Evolutionary conservation across 2,113 vertebrate genomes (phyloP).

Genomic region (Rutilus rutilus): DNA sequence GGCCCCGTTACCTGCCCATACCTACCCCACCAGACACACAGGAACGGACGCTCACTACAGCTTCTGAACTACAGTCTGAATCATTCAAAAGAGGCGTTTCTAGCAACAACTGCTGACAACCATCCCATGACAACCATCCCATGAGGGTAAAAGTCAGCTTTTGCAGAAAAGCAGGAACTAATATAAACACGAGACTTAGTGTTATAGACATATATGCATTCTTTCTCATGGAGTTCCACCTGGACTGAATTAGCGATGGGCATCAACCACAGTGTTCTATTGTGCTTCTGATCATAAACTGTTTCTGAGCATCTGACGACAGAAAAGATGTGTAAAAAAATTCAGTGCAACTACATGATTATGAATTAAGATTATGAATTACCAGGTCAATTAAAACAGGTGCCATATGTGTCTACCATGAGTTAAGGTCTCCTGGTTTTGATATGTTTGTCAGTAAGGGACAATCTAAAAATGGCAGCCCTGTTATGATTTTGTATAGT

Average conservation of each 20-base stretch:
- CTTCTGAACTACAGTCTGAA: neutral
- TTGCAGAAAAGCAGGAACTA: neutral
- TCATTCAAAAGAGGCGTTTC: neutral
- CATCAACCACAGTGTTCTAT: neutral
- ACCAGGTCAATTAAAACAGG: neutral
- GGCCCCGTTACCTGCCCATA: constrained; percentile 20
- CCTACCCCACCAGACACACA: constrained; percentile 2
- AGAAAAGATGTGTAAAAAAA: neutral
- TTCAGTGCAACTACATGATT: neutral
- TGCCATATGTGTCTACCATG: neutral
- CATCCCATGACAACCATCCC: neutral
- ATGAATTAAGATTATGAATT: neutral
- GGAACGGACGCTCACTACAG: neutral
- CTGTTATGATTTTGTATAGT: neutral
- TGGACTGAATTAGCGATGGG: neutral
- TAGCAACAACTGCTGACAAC: neutral
- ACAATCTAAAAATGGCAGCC: neutral
- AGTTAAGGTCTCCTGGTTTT: neutral
- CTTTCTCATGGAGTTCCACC: neutral
- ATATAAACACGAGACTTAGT: neutral
- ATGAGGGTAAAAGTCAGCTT: neutral
- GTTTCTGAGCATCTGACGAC: neutral
- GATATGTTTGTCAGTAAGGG: neutral
- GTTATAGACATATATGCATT: neutral
- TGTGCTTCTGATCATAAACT: neutral